Base-by-base conservation (phyloP, 2,113 vertebrate species). In the Xenopus tropicalis region DNA sequence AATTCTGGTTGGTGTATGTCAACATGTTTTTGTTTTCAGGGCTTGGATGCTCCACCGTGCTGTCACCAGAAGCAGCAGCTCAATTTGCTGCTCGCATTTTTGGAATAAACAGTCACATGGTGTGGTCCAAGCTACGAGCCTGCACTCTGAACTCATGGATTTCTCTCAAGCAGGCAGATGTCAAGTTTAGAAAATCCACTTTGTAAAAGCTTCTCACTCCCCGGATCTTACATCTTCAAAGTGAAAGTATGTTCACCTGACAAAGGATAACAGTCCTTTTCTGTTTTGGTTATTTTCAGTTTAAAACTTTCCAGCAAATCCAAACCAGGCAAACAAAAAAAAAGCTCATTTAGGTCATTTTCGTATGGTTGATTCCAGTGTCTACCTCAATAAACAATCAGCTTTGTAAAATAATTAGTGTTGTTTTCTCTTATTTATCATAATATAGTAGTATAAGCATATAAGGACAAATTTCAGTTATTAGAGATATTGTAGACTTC, bases 31-130 rank as follows among this genome's bases (percentile, higher is more conserved):
- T 48, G 74, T 57, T 64, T 77, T 71, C 79, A 99, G 97, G 96
- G 85, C 90, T 99, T 13, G 89, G 94, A 66, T 98, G 95, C 82
- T 91, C 95, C 29, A 98, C 96, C 0, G 80, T 96, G 72, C 88
- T 98, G 58, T 97, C 96, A 73, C 95, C 97, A 12, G 96, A 98
- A 62, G 93, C 93, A 21, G 92, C 92, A 1, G 97, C 94, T 51
- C 96, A 96, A 83, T 96, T 95, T 82, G 95, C 94, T 5, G 96
- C 96, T 23, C 97, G 98, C 86, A 93, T 98, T 81, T 93, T 99
- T 7, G 96, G 95, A 12, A 81, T 98, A 77, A 93, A 81, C 21
- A 85, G 97, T 82, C 97, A 98, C 72, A 85, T 97, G 82, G 85
- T 98, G 19, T 98, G 97, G 97, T 89, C 92, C 77, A 97, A 93